Conservation (phyloP, 2,113 vertebrate genomes). For the Cyprinodon variegatus region DNA sequence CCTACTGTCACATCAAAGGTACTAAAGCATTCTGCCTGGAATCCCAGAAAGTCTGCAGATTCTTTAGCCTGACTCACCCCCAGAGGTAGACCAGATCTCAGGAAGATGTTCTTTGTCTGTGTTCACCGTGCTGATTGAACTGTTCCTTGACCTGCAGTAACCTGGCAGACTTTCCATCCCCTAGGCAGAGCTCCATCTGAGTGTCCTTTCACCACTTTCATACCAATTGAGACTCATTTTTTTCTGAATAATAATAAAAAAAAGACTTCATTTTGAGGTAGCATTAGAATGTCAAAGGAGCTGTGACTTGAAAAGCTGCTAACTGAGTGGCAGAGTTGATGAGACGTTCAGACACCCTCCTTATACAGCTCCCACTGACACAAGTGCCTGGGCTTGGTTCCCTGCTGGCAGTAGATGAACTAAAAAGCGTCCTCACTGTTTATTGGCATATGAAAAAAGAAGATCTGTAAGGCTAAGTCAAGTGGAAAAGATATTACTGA, state of each 20-base stretch:
- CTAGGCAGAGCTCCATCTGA: conserved; percentile 49
- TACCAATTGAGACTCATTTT: conserved; percentile 31
- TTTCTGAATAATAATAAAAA: conserved; percentile 11
- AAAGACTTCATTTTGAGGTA: conserved; percentile 15
- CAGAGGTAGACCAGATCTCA: conserved; percentile 16
- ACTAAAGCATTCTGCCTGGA: no score
- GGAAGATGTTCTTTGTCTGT: conserved; percentile 23
- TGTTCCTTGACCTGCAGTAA: conserved; percentile 61
- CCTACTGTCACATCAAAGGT: not conserved
- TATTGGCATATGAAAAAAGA: conserved; percentile 79
- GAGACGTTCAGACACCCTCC: conserved; percentile 50
- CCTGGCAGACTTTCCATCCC: conserved; percentile 61
- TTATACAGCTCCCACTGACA: conserved; percentile 52
- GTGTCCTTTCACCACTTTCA: conserved; percentile 2
- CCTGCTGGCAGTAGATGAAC: conserved; percentile 74
- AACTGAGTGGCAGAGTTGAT: conserved; percentile 57
- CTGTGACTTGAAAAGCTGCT: conserved; percentile 46
- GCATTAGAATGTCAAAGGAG: conserved; percentile 9
- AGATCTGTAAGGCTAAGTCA: conserved; percentile 66
- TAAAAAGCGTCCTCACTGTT: conserved; percentile 68
- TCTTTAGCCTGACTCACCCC: conserved; percentile 27
- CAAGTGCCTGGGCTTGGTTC: conserved; percentile 61
- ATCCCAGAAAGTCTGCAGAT: conserved; percentile 9
- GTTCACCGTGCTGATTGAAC: conserved; percentile 49
- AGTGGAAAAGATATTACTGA: conserved; percentile 70